Base-by-base conservation (phyloP, 2,113 vertebrate species). In the Callipepla californica region DNA sequence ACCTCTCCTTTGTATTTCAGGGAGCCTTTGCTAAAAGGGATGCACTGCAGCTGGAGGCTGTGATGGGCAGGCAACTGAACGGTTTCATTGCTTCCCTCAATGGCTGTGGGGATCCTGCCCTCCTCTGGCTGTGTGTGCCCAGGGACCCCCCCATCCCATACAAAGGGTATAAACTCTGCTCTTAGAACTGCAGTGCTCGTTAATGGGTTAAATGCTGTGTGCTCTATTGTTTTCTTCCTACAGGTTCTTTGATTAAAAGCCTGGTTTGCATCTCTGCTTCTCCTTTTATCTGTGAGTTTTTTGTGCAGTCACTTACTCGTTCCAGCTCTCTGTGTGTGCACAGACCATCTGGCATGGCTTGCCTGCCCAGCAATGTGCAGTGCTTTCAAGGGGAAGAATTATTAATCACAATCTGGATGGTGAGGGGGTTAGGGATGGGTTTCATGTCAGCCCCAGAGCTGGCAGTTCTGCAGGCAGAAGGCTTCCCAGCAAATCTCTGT, bases 321-420 rank as follows among this genome's bases (percentile, higher is more conserved):
- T 96, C 69, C 93, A 95, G 87, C 83, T 94, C 83, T 94, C 47
- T 69, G 85, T 65, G 94, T 94, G 90, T 55, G 90, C 85, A 78
- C 1, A 0, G 93, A 92, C 94, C 94, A 96, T 96, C 96, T 96
- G 96, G 95, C 95, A 45, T 4, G 0, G 79, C 90, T 95, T 6
- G 2, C 57, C 85, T 58, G 94, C 85, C 87, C 53, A 0, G 78
- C 87, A 42, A 0, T 0, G 65, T 21, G 66, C 26, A 21, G 82
- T 58, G 85, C 85, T 93, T 95, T 94, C 76, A 90, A 67, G 82
- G 85, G 73, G 94, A 59, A 85, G 67, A 86, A 76, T 78, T 83
- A 81, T 65, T 90, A 94, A 94, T 68, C 90, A 86, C 90, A 95
- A 79, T 93, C 93, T 96, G 94, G 73, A 95, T 84, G 87, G 36